Percentiles rank a stretch among this genome's conserved stretches.
Conservation (phyloP, 2,888 invertebrate genomes). For the Lochmaea capreae region DNA sequence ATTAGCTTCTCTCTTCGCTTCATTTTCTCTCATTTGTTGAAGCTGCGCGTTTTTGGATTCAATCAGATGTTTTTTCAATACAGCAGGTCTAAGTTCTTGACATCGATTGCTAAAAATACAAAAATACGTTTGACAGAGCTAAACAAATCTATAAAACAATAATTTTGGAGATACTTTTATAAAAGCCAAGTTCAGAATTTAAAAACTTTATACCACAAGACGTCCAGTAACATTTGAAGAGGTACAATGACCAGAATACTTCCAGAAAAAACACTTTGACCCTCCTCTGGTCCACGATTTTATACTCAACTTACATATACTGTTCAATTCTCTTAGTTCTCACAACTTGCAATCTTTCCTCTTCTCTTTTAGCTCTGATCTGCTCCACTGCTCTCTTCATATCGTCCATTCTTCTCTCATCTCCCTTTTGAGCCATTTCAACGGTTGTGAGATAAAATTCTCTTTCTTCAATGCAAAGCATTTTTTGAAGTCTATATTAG, state of each 20-base stretch:
- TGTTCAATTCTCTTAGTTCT: constrained; percentile 65
- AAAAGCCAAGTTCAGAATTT: too few species aligned
- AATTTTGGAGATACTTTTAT: too few species aligned
- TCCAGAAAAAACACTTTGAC: too few species aligned
- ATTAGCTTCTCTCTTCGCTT: constrained; percentile 68
- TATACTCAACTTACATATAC: constrained; percentile 54
- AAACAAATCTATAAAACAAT: background rate
- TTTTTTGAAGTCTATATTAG: constrained; percentile 62
- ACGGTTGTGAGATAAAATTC: constrained; percentile 69
- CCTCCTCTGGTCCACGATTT: too few species aligned
- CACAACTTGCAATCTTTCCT: constrained; percentile 68
- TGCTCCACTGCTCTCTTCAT: constrained; percentile 66
- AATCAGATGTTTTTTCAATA: constrained; percentile 66
- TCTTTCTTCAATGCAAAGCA: constrained; percentile 69
- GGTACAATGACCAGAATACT: too few species aligned
- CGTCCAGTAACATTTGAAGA: too few species aligned
- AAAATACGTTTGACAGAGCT: background rate
- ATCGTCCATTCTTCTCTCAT: constrained; percentile 67
- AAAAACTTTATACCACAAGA: too few species aligned
- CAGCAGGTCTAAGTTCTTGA: constrained; percentile 66
- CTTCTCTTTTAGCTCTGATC: constrained; percentile 67
- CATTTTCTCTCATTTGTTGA: constrained; percentile 73
- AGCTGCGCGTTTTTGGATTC: constrained; percentile 70
- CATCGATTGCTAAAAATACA: constrained; percentile 55
- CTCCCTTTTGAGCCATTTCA: constrained; percentile 68